Base-by-base conservation (phyloP, 2,888 invertebrate species). In the Caenorhabditis plicata region DNA sequence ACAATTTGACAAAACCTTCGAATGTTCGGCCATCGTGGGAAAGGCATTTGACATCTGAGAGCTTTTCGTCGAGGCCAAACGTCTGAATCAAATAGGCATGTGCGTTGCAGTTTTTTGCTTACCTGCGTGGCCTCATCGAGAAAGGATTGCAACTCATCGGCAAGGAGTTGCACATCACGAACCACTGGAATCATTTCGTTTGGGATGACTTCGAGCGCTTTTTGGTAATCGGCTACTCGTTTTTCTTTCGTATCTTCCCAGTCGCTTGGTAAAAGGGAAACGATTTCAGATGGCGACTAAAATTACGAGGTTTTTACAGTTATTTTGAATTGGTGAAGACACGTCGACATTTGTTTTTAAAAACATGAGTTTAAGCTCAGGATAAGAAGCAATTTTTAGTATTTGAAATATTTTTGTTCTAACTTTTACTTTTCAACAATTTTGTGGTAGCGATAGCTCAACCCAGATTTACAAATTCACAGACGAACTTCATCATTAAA, bases 181-280 rank as follows among this genome's bases (percentile, higher is more conserved):
- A 75, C 73, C 17, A 74, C 61, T 4, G 74, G 71, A 41, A 75
- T 73, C 47, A 70, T 63, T 32, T 61, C 47, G 27, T 72, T 70
- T 8, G 75, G 75, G 22, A 75, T 68, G 25, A 68, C 71, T 36
- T 73, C 70, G 15, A 72, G 49, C 1, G 72, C 74, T 20, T 68
- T 63, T 60, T 72, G 70, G 40, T 70, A 72, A 8, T 60, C 56
- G 5, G 53, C 44, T 15, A 75, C 50, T 29, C 70, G 40, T 44
- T 72, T 73, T 49, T 75, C 75, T 41, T 74, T 74, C 11, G 66
- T 70, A 29, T 75, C 75, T 39, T 75, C 75, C 74, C 74, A 75
- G 42, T 75, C 75, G 27, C 70, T 66, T 13, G 74, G 74, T 2
- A 75, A 56, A 25, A 68, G 60, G n/a, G 68, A 56, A 11, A 68